Conservation (phyloP, 1,140 invertebrate species). For the Charaxes varanes region DNA sequence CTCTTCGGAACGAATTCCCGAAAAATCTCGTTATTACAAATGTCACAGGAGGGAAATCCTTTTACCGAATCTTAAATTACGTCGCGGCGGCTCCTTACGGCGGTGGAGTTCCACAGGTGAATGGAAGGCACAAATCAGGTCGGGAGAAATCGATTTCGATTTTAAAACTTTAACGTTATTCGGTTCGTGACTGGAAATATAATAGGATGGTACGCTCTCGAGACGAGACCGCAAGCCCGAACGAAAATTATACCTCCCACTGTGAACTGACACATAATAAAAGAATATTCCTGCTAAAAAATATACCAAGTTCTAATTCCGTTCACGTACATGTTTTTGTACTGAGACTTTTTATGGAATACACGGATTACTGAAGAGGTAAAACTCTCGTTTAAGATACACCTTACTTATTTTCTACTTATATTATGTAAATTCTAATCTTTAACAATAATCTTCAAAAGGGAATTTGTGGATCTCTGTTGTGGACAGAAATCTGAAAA, state of each 20-base stretch:
- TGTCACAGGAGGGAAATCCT: conserved; percentile 19
- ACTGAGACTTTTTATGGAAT: no score
- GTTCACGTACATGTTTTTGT: no score
- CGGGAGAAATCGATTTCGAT: conserved; percentile 41
- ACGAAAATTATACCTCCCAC: conserved; percentile 1
- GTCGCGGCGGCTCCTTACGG: conserved; percentile 16
- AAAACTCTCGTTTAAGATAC: no score
- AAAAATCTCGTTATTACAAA: conserved; percentile 22
- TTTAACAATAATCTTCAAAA: no score
- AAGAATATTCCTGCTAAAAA: no score
- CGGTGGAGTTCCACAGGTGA: conserved; percentile 35
- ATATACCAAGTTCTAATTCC: no score
- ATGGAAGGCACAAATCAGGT: conserved; percentile 40
- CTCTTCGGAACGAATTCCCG: not conserved
- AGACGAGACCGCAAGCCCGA: conserved; percentile 6
- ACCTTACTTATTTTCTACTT: no score
- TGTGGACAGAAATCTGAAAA: no score
- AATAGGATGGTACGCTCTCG: conserved; percentile 23
- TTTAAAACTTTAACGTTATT: conserved; percentile 40
- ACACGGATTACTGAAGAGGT: no score
- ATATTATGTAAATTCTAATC: no score
- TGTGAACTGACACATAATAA: no score
- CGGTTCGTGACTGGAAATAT: conserved; percentile 34
- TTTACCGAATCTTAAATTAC: conserved; percentile 22
- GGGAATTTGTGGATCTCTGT: no score